Base-by-base conservation (phyloP, 2,113 vertebrate species). In the Muntiacus muntjak region DNA sequence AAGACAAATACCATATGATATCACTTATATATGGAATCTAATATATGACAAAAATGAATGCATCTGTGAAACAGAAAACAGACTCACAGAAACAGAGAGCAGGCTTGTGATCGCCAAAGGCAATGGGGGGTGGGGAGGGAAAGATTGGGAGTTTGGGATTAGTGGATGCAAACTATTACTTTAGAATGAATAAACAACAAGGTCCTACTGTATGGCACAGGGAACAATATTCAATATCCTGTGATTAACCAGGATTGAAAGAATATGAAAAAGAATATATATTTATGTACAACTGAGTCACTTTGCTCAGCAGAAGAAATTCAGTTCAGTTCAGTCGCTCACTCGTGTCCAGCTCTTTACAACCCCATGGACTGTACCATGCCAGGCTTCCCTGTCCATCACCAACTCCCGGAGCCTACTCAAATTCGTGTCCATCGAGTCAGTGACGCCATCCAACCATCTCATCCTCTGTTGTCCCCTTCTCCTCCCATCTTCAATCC, bases 311-410 rank as follows among this genome's bases (percentile, higher is more conserved):
- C 25, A 78, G 26, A 78, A 15, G 25, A 45, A n/a, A 21, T 67
- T 36, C 9, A 67, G 8, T 67, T 36, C 64, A 36, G 33, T 36
- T 67, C 16, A 67, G 33, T 67, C 17, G 2, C 17, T 67, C 33
- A 21, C 17, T 67, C 8, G 0, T 67, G n/a, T 21, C 4, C 0
- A 9, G 10, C 17, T 67, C 8, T 67, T 67, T 67, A 17, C 64
- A 67, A 21, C 8, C 17, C 17, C 16, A 19, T 67, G 17, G 33
- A 67, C 64, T 67, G 33, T 8, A 36, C 7, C n/a, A 36, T 1
- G 4, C 8, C 64, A 67, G n/a, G 17, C 64, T 67, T 36, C n/a
- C 64, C n/a, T n/a, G n/a, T 67, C 64, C n/a, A 67, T n/a, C 64
- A 67, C 64, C n/a, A 67, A 36, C 9, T 67, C 64, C n/a, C 17